Percentiles rank a stretch among this genome's conserved stretches.
phyloP scores from a whole-genome alignment of 2,113 vertebrate genomes.

The Nanorana parkeri region DNA sequence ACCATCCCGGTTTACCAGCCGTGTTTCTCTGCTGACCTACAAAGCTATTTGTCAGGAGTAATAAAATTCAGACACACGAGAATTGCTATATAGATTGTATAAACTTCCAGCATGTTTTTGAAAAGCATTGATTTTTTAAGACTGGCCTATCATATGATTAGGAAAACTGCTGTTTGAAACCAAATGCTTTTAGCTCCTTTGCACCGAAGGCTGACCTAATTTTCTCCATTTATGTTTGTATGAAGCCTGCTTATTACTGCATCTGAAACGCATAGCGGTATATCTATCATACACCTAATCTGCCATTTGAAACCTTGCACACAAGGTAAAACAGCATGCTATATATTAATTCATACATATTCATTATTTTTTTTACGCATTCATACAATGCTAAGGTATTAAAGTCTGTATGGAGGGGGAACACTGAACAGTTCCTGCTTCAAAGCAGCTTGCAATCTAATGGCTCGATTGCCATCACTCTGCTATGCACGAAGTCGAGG shows the following conservation, averaged over 20 bases:
- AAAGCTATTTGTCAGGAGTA: neutral
- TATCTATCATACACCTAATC: conserved; percentile 26
- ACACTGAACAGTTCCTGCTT: no score
- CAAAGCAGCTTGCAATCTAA: no score
- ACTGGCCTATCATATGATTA: neutral
- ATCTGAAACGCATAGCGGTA: conserved; percentile 2
- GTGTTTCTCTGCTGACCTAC: neutral
- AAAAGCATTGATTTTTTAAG: neutral
- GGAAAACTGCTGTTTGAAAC: conserved; percentile 5
- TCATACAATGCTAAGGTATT: no score
- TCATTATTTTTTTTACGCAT: no score
- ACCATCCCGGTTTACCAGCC: no score
- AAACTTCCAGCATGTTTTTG: conserved; percentile 2
- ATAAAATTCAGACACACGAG: neutral
- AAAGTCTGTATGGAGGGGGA: no score
- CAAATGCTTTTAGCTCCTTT: conserved; percentile 37
- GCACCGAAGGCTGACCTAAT: conserved; percentile 40
- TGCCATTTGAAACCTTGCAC: conserved; percentile 13
- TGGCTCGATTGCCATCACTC: no score
- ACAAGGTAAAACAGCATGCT: neutral
- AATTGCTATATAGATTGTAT: neutral
- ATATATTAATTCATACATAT: no score
- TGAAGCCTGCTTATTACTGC: conserved; percentile 42
- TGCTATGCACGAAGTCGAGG: no score
- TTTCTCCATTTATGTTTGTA: conserved; percentile 28